Conservation (phyloP, 2,888 invertebrate species). For the Polyploca ridens region DNA sequence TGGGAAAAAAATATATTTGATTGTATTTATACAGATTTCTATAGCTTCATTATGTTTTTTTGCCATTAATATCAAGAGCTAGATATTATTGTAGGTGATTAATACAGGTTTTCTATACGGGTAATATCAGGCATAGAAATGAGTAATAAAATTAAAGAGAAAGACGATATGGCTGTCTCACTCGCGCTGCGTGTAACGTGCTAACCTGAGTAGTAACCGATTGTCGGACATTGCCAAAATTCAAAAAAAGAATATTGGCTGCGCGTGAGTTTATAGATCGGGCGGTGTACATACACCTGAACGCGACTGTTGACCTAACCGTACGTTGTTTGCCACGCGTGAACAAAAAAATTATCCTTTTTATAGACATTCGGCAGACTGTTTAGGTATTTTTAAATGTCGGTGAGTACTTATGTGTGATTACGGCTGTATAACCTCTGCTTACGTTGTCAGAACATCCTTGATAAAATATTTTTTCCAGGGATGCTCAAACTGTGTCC, state of each 20-base stretch:
- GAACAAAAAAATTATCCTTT: slow-evolving; percentile 30
- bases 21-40: not conserved
- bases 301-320: slow-evolving; percentile 42
- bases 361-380: slow-evolving; percentile 34
- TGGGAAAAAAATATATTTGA: not conserved
- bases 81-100: not conserved
- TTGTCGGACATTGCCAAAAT: slow-evolving; percentile 28
- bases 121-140: not conserved
- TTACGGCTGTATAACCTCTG: not conserved
- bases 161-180: not conserved
- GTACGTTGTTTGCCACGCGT: slow-evolving; percentile 17
- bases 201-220: slow-evolving; percentile 15
- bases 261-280: slow-evolving; percentile 17
- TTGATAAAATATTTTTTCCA: not conserved
- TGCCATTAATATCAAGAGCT: slow-evolving; percentile 6
- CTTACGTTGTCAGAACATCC: not conserved
- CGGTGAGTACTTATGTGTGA: not conserved
- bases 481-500: not conserved
- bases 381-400: slow-evolving; percentile 21
- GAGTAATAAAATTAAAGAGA: not conserved
- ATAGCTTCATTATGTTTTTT: slow-evolving; percentile 9
- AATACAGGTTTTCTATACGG: slow-evolving; percentile 8
- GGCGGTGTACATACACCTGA: slow-evolving; percentile 37
- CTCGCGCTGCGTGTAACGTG: slow-evolving; percentile 14
- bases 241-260: slow-evolving; percentile 26